These are phyloP conservation scores for Slavum lentiscoides DNA, from an alignment of 2,888 invertebrate genomes.

Conservation along the genomic window DNA sequence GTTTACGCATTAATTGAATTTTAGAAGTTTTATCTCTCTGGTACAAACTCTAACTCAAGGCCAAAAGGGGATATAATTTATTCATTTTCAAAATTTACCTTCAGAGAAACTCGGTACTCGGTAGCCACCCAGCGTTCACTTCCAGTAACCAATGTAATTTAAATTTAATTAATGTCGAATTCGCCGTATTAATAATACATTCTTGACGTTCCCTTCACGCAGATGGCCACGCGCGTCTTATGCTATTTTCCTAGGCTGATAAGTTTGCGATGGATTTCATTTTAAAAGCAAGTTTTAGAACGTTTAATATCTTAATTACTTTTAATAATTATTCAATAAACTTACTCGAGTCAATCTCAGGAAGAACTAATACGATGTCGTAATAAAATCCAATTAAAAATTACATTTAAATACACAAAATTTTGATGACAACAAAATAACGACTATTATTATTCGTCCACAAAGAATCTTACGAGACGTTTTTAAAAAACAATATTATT, in stretches of 20 bases:
- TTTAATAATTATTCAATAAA: neutral
- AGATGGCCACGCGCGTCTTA: neutral
- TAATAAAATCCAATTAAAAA: no score
- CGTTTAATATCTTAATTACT: neutral
- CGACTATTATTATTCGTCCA: no score
- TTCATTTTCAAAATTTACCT: slow-evolving; percentile 31
- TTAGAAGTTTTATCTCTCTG: slow-evolving; percentile 31
- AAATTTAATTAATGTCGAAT: slow-evolving; percentile 30
- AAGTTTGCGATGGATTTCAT: neutral
- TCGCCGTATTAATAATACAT: slow-evolving; percentile 23
- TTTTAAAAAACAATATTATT: no score
- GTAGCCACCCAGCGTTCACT: neutral
- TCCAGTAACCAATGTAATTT: slow-evolving; percentile 13
- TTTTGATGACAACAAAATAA: no score
- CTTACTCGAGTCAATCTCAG: neutral
- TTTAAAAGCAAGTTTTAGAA: neutral
- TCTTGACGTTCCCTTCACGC: neutral
- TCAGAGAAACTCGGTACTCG: slow-evolving; percentile 6
- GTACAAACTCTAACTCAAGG: slow-evolving; percentile 2
- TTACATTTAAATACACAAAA: no score
- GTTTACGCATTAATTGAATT: slow-evolving; percentile 29
- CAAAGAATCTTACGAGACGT: no score
- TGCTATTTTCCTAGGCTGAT: neutral
- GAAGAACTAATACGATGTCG: neutral
- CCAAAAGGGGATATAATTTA: slow-evolving; percentile 31